These are phyloP conservation scores for Choloepus hoffmanni DNA, from an alignment of 2,113 vertebrate species.

Conservation along the genomic window DNA sequence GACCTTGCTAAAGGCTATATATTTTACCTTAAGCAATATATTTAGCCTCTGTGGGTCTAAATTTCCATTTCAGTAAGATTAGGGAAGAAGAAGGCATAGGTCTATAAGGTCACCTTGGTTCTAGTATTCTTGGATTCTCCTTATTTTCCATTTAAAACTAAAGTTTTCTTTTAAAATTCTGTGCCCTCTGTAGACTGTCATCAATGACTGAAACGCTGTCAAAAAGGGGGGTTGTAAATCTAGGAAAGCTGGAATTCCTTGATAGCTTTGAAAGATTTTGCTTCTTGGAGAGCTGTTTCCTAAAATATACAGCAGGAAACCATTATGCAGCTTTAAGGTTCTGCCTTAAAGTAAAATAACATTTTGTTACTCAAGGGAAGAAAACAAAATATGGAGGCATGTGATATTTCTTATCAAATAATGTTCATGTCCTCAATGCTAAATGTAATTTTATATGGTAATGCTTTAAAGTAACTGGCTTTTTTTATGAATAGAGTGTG, in stretches of 20 bases:
- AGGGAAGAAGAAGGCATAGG: not conserved
- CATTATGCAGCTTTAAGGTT: not conserved
- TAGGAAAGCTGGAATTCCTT: not conserved
- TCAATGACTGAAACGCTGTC: not conserved
- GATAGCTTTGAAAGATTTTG: not conserved
- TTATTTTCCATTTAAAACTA: constrained; percentile 50
- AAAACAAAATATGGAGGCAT: not conserved
- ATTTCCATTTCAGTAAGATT: constrained; percentile 16
- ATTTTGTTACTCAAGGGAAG: not conserved
- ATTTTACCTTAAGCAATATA: not conserved
- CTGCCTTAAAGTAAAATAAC: constrained; percentile 10
- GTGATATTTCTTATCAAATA: constrained; percentile 32
- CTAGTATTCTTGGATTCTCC: not conserved
- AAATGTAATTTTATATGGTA: not conserved
- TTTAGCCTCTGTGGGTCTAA: not conserved
- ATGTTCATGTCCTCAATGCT: not conserved
- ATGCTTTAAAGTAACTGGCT: not conserved
- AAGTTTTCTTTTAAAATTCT: constrained; percentile 13
- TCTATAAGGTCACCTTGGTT: not conserved
- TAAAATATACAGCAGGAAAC: not conserved
- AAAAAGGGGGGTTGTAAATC: not conserved
- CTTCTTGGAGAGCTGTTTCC: not conserved
- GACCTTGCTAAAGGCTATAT: not conserved
- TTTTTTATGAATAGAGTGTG: not conserved
- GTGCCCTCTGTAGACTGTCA: not conserved